phyloP scores from a whole-genome alignment of 2,888 invertebrate genomes.

The Phaedon cochleariae region DNA sequence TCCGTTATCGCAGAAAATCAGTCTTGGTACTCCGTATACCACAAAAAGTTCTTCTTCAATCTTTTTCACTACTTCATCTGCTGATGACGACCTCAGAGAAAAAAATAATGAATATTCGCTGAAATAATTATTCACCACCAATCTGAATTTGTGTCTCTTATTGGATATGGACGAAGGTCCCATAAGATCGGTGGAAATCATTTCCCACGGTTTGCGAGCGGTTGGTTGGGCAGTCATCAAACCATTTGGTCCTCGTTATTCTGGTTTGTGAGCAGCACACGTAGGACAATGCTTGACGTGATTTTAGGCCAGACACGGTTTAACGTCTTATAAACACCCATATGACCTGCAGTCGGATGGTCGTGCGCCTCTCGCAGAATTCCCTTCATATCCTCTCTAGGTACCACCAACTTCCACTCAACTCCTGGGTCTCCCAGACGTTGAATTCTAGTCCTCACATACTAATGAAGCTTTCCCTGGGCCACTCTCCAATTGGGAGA shows the following conservation, averaged over 20 bases:
- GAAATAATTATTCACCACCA: constrained; percentile 15
- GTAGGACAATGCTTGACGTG: constrained; percentile 1
- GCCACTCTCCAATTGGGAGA: too few species aligned
- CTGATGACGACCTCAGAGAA: constrained; percentile 23
- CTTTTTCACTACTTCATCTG: constrained; percentile 9
- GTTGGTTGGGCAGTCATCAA: constrained; percentile 20
- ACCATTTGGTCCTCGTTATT: constrained; percentile 12
- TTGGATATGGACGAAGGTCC: constrained; percentile 23
- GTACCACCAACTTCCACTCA: too few species aligned
- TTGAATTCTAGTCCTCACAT: too few species aligned
- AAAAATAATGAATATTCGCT: constrained; percentile 26
- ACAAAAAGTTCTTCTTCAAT: constrained; percentile 27
- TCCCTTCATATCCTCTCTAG: too few species aligned
- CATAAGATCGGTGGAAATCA: constrained; percentile 25
- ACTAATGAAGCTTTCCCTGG: too few species aligned
- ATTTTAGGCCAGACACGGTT: background rate
- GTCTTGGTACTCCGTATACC: constrained; percentile 23
- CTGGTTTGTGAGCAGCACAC: constrained; percentile 23
- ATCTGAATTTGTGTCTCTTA: constrained; percentile 16
- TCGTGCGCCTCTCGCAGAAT: too few species aligned
- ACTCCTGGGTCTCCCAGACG: too few species aligned
- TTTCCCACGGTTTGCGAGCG: constrained; percentile 14
- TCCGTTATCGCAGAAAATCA: constrained; percentile 30
- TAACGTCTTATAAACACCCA: too few species aligned
- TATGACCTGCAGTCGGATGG: too few species aligned